Base-by-base conservation (phyloP, 1,140 invertebrate species). In the Bilobella aurantiaca region DNA sequence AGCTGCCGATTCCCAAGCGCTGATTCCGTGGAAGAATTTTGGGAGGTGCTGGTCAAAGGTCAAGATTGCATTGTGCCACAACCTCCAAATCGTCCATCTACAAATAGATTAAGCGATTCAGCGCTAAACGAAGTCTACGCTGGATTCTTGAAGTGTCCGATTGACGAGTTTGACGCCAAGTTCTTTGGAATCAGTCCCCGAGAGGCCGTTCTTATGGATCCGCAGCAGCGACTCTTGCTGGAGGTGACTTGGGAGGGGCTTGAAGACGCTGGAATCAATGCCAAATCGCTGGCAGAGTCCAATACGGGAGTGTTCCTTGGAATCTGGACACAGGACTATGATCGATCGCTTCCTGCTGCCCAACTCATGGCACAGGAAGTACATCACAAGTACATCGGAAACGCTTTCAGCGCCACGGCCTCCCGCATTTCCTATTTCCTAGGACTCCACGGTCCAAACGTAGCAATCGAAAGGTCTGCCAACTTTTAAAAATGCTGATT, bases 241-340 rank as follows among this genome's bases (percentile, higher is more conserved):
- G 84, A 85, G 74, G 77, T 82, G 3, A 77, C 82, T 3, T 82
- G 83, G 74, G 84, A 86, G 76, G 79, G 82, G 2, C 80, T 85
- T 57, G 74, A 83, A 71, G 84, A 86, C 29, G 63, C 67, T 29
- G 63, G 58, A 18, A 63, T 69, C n/a, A 42, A 65, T 32, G 49
- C 67, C 12, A 1, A 12, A 1, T 29, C 37, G 0, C 27, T 69
- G 8, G 56, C 25, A 16, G 67, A 63, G 1, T 47, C 49, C 1
- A 25, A 60, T 2, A 60, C 63, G 0, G 28, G 37, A n/a, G 67
- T 65, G 14, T 68, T 47, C 63, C 2, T 65, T 16, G 67, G 67
- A 46, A 18, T 58, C 0, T 65, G 58, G 57, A 47, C 25, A 58
- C 23, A 58, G 5, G 25, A 42, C 32, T 29, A 59, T 18, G 23